Evolutionary conservation across 2,888 invertebrate genomes (phyloP), one percentile per base, ranked within the genome.

Genomic region (Junonia oenone): DNA sequence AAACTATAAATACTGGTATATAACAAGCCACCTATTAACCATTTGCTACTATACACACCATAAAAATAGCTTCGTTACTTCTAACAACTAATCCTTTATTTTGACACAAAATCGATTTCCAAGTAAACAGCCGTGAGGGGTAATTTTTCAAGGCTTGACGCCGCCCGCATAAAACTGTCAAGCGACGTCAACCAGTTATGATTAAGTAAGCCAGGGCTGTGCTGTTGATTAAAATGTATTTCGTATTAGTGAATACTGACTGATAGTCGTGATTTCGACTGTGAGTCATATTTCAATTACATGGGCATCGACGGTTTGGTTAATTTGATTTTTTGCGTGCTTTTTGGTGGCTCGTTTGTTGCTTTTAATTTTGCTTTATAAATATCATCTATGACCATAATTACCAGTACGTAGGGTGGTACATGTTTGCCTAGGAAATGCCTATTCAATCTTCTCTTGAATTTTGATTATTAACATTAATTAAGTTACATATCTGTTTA

Each of bases 101-200:
- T 17, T 38, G 17, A 38, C 15, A 38, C 9, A 17, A 38, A 38
- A 38, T 38, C 38, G 38, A 38, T 17, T 17, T 17, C 19, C 19
- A 17, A 31, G 31, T 47, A 31, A 47, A 47, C 15, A 27, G 29
- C 29, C 13, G n/a, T n/a, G 31, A 8, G 15, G 27, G 19, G 46
- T 47, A 31, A 47, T 47, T 47, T 47, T 47, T 47, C 46, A 47
- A 47, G 46, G 14, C 15, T n/a, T 47, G 46, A 47, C 33, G 29
- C 46, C 31, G 29, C 17, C 46, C 17, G 46, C 31, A 47, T 47
- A 17, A 47, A 47, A 47, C 46, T 15, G 46, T 47, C 46, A 33
- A 19, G 17, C 31, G 6, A 47, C 46, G 46, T 17, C 46, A 47
- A 38, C 38, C 13, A 17, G 2, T n/a, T 31, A 47, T 47, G 46